A percentile compares a stretch with the other conserved stretches of the same genome.
phyloP scores from a whole-genome alignment of 2,797 vertebrate species.

The Atherinosoma microstoma region DNA sequence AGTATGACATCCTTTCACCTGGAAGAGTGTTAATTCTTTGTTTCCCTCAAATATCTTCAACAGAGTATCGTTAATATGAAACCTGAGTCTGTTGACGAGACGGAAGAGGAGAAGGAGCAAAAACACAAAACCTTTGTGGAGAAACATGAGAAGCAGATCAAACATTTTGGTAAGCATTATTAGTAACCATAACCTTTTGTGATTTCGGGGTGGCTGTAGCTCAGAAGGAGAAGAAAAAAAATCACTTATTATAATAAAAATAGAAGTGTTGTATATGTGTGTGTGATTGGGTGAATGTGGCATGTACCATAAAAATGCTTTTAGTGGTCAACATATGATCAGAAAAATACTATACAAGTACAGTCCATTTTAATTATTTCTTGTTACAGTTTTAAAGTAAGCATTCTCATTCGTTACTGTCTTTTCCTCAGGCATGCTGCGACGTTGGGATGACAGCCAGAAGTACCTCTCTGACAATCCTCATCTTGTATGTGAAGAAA shows the following conservation, averaged over 20 bases:
- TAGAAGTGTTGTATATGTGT: no score
- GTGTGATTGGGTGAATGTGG: no score
- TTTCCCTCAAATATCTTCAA: conserved; percentile 14
- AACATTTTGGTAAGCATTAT: conserved; percentile 89
- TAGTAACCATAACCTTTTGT: background rate
- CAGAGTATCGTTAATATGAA: conserved; percentile 92
- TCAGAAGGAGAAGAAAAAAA: background rate
- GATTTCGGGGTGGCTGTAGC: background rate
- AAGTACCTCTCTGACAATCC: conserved; percentile 94
- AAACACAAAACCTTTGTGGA: conserved; percentile 96
- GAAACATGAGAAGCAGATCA: conserved; percentile 92
- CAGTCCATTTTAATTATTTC: background rate
- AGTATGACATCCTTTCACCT: background rate
- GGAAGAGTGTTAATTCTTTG: background rate
- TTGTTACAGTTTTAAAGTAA: background rate
- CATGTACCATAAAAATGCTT: no score
- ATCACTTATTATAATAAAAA: no score
- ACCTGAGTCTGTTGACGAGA: conserved; percentile 83
- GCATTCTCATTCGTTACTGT: background rate
- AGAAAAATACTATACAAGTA: no score
- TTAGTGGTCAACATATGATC: no score
- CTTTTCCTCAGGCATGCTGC: conserved; percentile 88
- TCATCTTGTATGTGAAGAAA: conserved; percentile 94
- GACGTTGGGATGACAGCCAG: conserved; percentile 96
- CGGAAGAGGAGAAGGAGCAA: conserved; percentile 91